phyloP scores from a whole-genome alignment of 2,888 invertebrate species.

The Sarcophaga rosellei region DNA sequence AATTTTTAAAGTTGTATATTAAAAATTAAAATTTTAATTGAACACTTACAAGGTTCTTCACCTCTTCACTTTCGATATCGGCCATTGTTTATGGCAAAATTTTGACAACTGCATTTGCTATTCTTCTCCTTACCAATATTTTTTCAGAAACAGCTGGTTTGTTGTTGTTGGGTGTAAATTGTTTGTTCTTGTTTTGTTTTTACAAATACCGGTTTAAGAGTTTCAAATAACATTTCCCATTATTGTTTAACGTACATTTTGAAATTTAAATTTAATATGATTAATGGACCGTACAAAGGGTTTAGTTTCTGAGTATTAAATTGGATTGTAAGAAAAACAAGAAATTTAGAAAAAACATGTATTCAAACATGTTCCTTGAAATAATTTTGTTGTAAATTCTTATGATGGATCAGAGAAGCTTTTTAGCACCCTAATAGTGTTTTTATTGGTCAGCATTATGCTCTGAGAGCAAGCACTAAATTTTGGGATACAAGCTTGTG shows the following conservation, averaged over 20 bases:
- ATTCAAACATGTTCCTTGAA: too few species aligned
- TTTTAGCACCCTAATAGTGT: too few species aligned
- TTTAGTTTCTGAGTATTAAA: background rate
- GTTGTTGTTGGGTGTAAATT: background rate
- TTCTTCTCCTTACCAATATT: conserved; percentile 33
- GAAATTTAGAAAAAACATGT: too few species aligned
- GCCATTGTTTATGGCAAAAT: conserved; percentile 82
- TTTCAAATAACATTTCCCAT: background rate
- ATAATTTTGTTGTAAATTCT: too few species aligned
- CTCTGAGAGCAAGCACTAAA: too few species aligned
- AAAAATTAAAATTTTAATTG: conserved; percentile 85
- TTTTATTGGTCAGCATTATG: too few species aligned
- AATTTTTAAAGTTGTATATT: conserved; percentile 82
- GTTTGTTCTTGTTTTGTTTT: background rate
- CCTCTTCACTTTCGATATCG: conserved; percentile 91
- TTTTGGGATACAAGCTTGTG: too few species aligned
- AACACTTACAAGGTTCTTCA: conserved; percentile 77
- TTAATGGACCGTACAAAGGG: background rate
- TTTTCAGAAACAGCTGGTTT: conserved; percentile 29
- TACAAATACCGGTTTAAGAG: background rate
- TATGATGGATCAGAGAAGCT: too few species aligned
- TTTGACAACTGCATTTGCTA: conserved; percentile 46
- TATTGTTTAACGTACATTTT: background rate
- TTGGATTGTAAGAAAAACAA: too few species aligned
- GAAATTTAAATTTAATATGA: background rate